Evolutionary conservation across 2,888 invertebrate genomes (phyloP), one percentile per base, ranked within the genome.

Genomic region (Isotomurus palustris): DNA sequence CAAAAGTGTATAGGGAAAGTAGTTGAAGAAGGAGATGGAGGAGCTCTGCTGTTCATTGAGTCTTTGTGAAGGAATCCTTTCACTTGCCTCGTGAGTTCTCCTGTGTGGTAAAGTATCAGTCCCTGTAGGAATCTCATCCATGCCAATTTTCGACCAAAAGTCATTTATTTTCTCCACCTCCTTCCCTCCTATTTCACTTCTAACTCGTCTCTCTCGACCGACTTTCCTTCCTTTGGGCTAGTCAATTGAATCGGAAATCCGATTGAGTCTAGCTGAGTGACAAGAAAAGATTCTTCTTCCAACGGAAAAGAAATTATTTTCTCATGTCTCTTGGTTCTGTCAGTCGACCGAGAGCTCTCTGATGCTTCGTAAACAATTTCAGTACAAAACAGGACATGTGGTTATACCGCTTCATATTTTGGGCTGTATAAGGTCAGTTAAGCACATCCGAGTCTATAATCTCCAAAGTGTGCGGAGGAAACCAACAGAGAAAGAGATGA

Each of bases 141-240:
- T 50, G 49, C 50, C 56, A 53, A 60, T 50, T 60, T 60, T 56
- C 53, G 50, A 57, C 53, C 53, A 56, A 60, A 56, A 53, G 50
- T 53, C 56, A 60, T 56, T 56, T 53, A 57, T 60, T 60, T 56
- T 45, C 60, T 12, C 27, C 53, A 32, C 32, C 47, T 47, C 25
- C 47, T 44, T 8, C 24, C n/a, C n/a, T n/a, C n/a, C n/a, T n/a
- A n/a, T n/a, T n/a, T n/a, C 24, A 8, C 19, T 24, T 22, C 32
- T 32, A 32, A 8, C 14, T 32, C n/a, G 14, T 17, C 29, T n/a
- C n/a, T n/a, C n/a, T n/a, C n/a, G n/a, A n/a, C n/a, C n/a, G n/a
- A n/a, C n/a, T n/a, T n/a, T n/a, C 28, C 5, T 8, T 25, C 27
- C 25, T 28, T 22, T 5, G 47, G 24, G 28, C 27, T 17, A 25